Evolutionary conservation across 1,140 invertebrate genomes (phyloP).

Genomic region (Ips typographus): DNA sequence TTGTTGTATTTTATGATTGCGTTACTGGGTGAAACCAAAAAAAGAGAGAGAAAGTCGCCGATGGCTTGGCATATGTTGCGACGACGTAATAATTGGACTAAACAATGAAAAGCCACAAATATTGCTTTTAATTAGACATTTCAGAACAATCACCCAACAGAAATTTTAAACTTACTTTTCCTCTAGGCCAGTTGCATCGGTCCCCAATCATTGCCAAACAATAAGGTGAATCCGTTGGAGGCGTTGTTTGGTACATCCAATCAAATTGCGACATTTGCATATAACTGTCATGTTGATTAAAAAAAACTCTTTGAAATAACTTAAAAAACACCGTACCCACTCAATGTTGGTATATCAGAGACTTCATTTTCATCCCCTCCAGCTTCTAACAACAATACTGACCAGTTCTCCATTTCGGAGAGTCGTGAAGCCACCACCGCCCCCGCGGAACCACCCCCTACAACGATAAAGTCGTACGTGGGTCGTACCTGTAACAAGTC

Average conservation of each 20-base stretch:
- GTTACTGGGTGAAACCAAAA: constrained; percentile 1
- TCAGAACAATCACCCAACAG: not conserved
- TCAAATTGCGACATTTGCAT: constrained; percentile 79
- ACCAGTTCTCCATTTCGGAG: constrained; percentile 77
- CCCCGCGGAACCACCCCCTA: constrained; percentile 90
- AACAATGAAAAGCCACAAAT: not conserved
- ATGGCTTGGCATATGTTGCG: constrained; percentile 13
- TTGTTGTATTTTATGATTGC: constrained; percentile 1
- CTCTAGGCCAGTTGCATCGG: constrained; percentile 84
- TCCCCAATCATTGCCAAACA: constrained; percentile 82
- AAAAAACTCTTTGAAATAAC: not conserved
- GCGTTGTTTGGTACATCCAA: constrained; percentile 90
- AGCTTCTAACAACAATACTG: constrained; percentile 79
- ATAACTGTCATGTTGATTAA: constrained; percentile 51
- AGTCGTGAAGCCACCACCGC: constrained; percentile 89
- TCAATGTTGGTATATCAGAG: constrained; percentile 74
- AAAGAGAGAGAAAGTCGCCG: constrained; percentile 9
- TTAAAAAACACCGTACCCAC: constrained; percentile 52
- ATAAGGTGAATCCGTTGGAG: constrained; percentile 71
- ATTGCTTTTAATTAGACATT: not conserved
- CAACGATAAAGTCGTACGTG: constrained; percentile 80
- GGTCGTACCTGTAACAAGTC: constrained; percentile 61
- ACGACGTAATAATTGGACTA: not conserved
- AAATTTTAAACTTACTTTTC: constrained; percentile 50
- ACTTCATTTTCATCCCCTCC: constrained; percentile 81